Evolutionary conservation across 2,888 invertebrate species (phyloP).

Genomic region (Microchrysa polita): DNA sequence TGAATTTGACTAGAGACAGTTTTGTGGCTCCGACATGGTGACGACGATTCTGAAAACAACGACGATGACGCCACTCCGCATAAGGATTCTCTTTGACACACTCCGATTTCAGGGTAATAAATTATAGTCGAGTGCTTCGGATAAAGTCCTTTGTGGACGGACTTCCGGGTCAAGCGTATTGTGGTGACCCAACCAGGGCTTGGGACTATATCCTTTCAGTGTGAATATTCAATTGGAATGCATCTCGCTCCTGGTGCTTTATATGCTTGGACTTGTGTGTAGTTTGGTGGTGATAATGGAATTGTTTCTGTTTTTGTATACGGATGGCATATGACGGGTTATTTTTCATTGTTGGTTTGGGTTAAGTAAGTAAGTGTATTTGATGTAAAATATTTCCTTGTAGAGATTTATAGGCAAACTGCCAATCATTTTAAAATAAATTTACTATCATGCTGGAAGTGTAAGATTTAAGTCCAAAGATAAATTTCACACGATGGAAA

Average conservation of each 20-base stretch:
- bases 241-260: neutral
- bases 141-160: slow-evolving; percentile 3
- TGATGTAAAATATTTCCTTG: no score
- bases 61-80: slow-evolving; percentile 15
- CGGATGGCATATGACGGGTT: no score
- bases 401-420: no score
- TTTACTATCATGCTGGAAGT: no score
- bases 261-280: neutral
- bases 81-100: slow-evolving; percentile 7
- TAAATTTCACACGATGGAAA: no score
- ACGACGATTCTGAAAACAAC: no score
- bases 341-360: no score
- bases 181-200: slow-evolving; percentile 8
- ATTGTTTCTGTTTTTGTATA: no score
- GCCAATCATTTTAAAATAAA: no score
- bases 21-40: slow-evolving; percentile 1
- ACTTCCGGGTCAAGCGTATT: slow-evolving; percentile 31
- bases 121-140: slow-evolving; percentile 4
- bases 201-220: neutral
- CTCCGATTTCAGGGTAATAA: slow-evolving; percentile 25
- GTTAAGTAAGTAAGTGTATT: no score
- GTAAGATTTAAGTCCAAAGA: no score
- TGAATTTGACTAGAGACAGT: slow-evolving; percentile 4
- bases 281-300: no score
- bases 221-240: slow-evolving; percentile 4